phyloP scores from a whole-genome alignment of 2,888 invertebrate species.

The Ornithoptera priamus region DNA sequence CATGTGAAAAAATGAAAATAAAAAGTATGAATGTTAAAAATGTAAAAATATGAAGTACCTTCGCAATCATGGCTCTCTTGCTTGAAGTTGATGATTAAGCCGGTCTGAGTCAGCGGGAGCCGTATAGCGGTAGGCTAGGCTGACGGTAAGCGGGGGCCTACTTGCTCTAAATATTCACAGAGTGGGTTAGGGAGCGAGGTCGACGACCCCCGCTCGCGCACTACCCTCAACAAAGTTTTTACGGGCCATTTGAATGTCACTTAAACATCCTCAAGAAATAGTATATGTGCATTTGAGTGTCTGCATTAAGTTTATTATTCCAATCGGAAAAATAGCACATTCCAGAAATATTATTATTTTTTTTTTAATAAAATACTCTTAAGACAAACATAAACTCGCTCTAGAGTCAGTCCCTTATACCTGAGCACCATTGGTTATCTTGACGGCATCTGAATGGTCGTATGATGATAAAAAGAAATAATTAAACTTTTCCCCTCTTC shows the following conservation, averaged over 20 bases:
- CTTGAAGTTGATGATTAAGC: slow-evolving; percentile 64
- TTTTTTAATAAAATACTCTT: not conserved
- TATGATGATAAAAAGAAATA: not conserved
- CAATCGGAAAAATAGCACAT: not conserved
- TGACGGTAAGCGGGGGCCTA: slow-evolving; percentile 61
- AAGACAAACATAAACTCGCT: no score
- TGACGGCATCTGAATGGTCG: not conserved
- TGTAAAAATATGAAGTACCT: slow-evolving; percentile 34
- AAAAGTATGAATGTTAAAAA: slow-evolving; percentile 27
- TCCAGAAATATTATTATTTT: not conserved
- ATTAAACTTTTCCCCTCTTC: not conserved
- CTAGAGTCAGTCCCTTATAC: no score
- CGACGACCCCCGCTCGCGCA: slow-evolving; percentile 60
- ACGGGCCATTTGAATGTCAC: slow-evolving; percentile 50
- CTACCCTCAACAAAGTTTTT: slow-evolving; percentile 54
- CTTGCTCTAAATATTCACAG: slow-evolving; percentile 71
- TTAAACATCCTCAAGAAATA: slow-evolving; percentile 28
- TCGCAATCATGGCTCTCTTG: slow-evolving; percentile 47
- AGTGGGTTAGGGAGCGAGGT: slow-evolving; percentile 77
- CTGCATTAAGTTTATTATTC: slow-evolving; percentile 2
- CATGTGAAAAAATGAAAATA: slow-evolving; percentile 13
- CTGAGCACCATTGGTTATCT: no score
- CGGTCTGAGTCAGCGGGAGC: slow-evolving; percentile 70
- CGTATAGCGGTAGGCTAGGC: slow-evolving; percentile 70
- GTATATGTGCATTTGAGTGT: not conserved